Percentiles rank a stretch among this genome's conserved stretches.
phyloP scores from a whole-genome alignment of 1,140 invertebrate species.

The Cataglyphis hispanica region DNA sequence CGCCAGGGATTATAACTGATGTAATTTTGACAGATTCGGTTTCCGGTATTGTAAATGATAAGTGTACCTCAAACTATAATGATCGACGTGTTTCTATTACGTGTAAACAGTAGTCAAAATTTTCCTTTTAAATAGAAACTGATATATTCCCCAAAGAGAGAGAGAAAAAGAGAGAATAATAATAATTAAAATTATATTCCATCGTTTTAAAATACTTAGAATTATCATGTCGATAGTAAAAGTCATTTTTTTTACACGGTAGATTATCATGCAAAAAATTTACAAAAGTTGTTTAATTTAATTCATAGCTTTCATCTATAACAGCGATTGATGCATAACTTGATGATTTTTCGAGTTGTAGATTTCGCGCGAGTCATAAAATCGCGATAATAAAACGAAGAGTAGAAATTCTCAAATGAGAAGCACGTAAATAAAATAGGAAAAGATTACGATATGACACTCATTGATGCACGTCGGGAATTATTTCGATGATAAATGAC shows the following conservation, averaged over 20 bases:
- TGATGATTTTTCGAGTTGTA: slow-evolving; percentile 1
- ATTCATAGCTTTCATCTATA: background rate
- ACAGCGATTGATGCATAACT: background rate
- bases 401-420: background rate
- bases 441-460: background rate
- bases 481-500: slow-evolving; percentile 39
- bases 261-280: background rate
- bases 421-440: background rate
- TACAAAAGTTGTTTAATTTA: background rate
- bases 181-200: background rate
- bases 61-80: too few relatives aligned
- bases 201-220: background rate
- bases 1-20: background rate
- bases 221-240: background rate
- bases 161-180: too few relatives aligned
- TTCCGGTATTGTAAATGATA: background rate
- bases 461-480: background rate
- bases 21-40: background rate
- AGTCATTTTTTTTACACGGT: background rate
- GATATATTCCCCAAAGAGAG: too few relatives aligned
- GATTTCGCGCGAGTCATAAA: background rate
- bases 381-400: background rate
- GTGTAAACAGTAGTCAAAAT: background rate
- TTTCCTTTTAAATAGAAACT: background rate
- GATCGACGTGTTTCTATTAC: background rate